Base-by-base conservation (phyloP, 2,797 vertebrate species). In the Argyrosomus regius region DNA sequence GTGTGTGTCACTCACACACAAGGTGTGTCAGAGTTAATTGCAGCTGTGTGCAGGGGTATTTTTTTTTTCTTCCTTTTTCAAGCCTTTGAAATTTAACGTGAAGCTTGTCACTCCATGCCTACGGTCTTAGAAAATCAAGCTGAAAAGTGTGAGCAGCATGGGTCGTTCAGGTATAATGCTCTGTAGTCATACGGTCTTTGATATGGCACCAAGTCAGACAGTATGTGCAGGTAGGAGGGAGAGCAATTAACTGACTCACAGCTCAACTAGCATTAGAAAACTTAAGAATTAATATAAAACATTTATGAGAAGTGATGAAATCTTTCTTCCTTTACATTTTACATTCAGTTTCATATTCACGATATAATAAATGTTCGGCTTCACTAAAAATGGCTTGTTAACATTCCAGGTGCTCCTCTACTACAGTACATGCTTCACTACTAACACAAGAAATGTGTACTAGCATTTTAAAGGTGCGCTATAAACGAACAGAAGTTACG, bases 121-220 rank as follows among this genome's bases (percentile, higher is more conserved):
- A 58, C 50, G 67, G 87, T 85, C 78, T 80, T 70, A 84, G 65
- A 77, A 89, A 90, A 86, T 87, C 66, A 81, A 76, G 74, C 63
- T 13, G 60, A 76, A 79, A 86, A 82, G 56, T 81, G 80, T 83
- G 78, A 87, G 81, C 80, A 87, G 86, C 69, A 57, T 71, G 65
- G 50, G 70, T 70, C 60, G 63, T 81, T 87, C 72, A 84, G 86
- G 85, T 78, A 41, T 68, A 35, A 73, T 14, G 61, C 88, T 90
- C 91, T 91, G 83, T 89, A 87, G 80, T 87, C 82, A 22, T 18
- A 68, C 72, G 53, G 72, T 60, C 87, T 91, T 91, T 91, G 85
- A 91, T 89, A 82, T 74, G 75, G 77, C 56, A 81, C 45, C 0
- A 46, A 62, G 74, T 31, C 41, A 75, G 66, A 60, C 48, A 28